These are phyloP conservation scores for Arctocebus calabarensis DNA, from an alignment of 2,797 vertebrate species.

Conservation along the genomic window DNA sequence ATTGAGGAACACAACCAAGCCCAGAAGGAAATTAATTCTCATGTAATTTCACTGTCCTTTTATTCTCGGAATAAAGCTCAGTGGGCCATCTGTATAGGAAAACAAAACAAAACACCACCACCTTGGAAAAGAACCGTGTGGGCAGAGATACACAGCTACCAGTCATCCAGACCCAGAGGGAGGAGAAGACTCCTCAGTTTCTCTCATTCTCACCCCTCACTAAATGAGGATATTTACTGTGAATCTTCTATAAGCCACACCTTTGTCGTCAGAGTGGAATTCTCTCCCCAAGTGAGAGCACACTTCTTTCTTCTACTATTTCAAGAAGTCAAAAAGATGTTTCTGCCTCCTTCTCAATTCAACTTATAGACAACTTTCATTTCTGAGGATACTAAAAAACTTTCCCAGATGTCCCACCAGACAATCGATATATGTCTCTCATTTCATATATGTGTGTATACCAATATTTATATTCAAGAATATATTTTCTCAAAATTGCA, in stretches of 20 bases:
- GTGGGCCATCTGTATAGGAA: background rate
- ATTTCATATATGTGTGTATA: background rate
- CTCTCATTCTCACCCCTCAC: background rate
- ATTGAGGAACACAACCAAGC: background rate
- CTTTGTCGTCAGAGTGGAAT: constrained; percentile 15
- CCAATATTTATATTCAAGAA: background rate
- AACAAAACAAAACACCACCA: background rate
- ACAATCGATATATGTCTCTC: background rate
- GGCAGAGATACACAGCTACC: background rate
- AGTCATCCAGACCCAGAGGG: background rate
- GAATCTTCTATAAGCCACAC: background rate
- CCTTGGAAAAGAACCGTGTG: background rate
- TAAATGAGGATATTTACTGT: background rate
- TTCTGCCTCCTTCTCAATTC: background rate
- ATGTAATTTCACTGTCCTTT: background rate
- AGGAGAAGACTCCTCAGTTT: background rate
- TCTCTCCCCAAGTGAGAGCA: background rate
- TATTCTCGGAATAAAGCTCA: background rate
- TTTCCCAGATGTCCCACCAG: background rate
- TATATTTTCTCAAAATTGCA: constrained; percentile 21
- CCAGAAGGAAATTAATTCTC: background rate
- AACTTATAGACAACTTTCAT: background rate
- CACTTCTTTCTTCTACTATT: background rate
- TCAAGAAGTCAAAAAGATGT: background rate
- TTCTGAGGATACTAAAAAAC: background rate